Conservation (phyloP, 2,888 invertebrate species). For the Heliconius cydno region DNA sequence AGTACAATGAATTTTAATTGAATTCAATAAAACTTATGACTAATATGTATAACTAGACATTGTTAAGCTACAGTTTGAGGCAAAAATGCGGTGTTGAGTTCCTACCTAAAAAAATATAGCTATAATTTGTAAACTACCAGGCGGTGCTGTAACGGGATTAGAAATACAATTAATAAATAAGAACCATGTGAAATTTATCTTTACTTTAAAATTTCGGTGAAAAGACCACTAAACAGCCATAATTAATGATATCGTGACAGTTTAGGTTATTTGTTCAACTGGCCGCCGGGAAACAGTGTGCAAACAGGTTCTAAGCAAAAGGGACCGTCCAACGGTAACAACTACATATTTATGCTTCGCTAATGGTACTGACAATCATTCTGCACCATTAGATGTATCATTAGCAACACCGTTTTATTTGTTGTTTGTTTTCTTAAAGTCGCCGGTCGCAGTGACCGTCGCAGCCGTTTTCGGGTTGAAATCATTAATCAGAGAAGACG, state of each 20-base stretch:
- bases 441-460: constrained; percentile 61
- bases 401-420: constrained; percentile 67
- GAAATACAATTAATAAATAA: constrained; percentile 6
- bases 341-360: constrained; percentile 53
- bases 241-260: constrained; percentile 76
- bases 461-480: constrained; percentile 63
- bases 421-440: constrained; percentile 72
- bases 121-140: neutral
- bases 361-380: constrained; percentile 76
- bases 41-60: neutral
- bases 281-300: constrained; percentile 59
- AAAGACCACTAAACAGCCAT: constrained; percentile 59
- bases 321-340: constrained; percentile 60
- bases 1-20: neutral
- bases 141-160: neutral
- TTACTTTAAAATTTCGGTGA: constrained; percentile 49
- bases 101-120: neutral
- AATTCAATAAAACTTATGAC: neutral
- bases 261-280: constrained; percentile 70
- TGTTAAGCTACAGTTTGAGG: neutral
- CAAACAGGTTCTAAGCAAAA: constrained; percentile 71
- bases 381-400: constrained; percentile 75
- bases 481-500: constrained; percentile 73
- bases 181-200: constrained; percentile 34
- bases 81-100: no score